Conservation (phyloP, 2,113 vertebrate species). For the Apus apus region DNA sequence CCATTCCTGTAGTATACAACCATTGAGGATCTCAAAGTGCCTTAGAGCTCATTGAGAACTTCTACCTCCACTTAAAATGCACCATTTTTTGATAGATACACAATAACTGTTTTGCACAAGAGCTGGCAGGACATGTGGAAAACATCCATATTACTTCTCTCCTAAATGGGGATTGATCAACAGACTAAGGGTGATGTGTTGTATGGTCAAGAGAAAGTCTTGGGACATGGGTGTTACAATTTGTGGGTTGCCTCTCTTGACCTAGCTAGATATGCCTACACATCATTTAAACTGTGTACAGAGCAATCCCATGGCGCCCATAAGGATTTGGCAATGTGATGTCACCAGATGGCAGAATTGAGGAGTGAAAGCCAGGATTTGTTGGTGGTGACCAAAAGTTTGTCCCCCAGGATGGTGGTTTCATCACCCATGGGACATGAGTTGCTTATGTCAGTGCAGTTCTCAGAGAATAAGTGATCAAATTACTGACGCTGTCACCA, state of each 20-base stretch:
- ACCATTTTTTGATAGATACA: background rate
- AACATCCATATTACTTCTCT: background rate
- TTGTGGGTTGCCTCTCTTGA: background rate
- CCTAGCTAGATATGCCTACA: background rate
- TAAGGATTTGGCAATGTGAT: background rate
- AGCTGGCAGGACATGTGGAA: background rate
- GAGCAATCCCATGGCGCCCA: background rate
- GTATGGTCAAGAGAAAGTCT: background rate
- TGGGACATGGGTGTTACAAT: background rate
- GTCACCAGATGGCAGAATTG: background rate
- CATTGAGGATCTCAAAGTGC: background rate
- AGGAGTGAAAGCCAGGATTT: background rate
- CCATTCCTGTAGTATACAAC: background rate
- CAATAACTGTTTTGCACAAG: background rate
- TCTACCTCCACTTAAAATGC: background rate
- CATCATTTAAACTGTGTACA: background rate
- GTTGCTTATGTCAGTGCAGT: background rate
- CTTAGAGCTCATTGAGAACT: background rate
- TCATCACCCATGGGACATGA: background rate
- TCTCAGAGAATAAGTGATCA: conserved; percentile 7
- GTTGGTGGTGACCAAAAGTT: background rate
- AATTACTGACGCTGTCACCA: background rate
- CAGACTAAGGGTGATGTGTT: background rate
- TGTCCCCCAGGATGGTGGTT: background rate
- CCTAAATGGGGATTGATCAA: background rate